Percentiles rank a stretch among this genome's conserved stretches.
Conservation (phyloP, 2,888 invertebrate species). For the Seira ritae region DNA sequence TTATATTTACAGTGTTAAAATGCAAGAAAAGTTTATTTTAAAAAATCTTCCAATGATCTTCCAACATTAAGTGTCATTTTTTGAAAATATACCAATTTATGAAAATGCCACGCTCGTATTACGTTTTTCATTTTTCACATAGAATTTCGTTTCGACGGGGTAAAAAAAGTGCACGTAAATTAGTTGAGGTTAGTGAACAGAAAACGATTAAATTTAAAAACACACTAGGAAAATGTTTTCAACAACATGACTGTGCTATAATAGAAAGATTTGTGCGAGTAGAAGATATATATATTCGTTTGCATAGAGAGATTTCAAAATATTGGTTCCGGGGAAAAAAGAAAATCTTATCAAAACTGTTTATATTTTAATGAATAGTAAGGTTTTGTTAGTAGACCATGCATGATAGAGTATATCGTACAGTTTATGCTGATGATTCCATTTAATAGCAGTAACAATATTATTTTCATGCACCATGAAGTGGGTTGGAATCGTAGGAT, state of each 20-base stretch:
- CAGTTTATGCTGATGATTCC: background rate
- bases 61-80: too few relatives aligned
- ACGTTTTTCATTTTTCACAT: too few relatives aligned
- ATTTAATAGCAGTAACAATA: background rate
- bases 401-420: background rate
- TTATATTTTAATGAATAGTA: background rate
- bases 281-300: too few relatives aligned
- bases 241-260: too few relatives aligned
- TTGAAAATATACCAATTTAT: too few relatives aligned
- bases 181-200: background rate
- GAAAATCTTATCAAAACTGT: background rate
- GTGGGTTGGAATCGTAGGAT: background rate
- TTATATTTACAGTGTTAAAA: too few relatives aligned
- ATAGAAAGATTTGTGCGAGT: background rate
- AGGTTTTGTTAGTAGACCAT: constrained; percentile 1
- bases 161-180: background rate
- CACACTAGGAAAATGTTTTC: background rate
- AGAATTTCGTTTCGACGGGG: too few relatives aligned
- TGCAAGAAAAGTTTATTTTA: too few relatives aligned
- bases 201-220: background rate
- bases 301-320: background rate
- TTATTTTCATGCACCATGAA: background rate
- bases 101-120: too few relatives aligned
- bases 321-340: background rate
- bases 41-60: too few relatives aligned